Percentiles rank a stretch among this genome's conserved stretches.
Evolutionary conservation across 64 coral and sea anemone genomes (phyloP).

Genomic region (Catalaphyllia jardinei): DNA sequence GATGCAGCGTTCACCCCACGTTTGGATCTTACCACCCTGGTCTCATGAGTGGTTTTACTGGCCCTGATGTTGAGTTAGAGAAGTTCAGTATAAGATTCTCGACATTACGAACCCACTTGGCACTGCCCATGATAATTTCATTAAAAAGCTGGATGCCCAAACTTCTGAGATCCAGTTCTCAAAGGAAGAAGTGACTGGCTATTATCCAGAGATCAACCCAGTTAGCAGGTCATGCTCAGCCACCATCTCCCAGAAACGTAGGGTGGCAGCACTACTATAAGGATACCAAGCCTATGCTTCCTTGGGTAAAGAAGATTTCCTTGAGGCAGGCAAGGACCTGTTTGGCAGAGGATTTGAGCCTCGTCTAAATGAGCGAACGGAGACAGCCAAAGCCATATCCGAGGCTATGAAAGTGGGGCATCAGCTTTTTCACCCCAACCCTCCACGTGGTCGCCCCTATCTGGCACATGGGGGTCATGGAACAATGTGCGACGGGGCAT

Average conservation of each 20-base stretch:
- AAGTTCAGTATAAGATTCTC: background rate
- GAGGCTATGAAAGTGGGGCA: background rate
- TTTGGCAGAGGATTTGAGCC: background rate
- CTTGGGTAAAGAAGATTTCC: no score
- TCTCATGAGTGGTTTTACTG: background rate
- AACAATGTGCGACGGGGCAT: background rate
- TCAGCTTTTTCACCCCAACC: background rate
- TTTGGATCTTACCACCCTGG: background rate
- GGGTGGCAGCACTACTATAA: no score
- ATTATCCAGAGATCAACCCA: background rate
- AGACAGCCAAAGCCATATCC: background rate
- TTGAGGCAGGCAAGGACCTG: background rate
- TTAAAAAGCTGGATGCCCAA: background rate
- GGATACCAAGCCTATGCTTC: no score
- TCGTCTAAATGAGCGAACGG: background rate
- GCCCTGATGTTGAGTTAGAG: no score
- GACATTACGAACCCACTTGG: background rate
- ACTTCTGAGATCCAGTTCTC: background rate
- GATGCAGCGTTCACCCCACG: background rate
- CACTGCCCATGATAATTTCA: background rate
- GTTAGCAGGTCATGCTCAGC: no score
- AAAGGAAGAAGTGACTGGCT: background rate
- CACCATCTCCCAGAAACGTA: no score
- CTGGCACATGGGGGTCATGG: conserved; percentile 16
- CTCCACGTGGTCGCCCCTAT: background rate